Percentiles rank a stretch among this genome's conserved stretches.
Evolutionary conservation across 1,140 invertebrate genomes (phyloP).

Genomic region (Berghia stephanieae): DNA sequence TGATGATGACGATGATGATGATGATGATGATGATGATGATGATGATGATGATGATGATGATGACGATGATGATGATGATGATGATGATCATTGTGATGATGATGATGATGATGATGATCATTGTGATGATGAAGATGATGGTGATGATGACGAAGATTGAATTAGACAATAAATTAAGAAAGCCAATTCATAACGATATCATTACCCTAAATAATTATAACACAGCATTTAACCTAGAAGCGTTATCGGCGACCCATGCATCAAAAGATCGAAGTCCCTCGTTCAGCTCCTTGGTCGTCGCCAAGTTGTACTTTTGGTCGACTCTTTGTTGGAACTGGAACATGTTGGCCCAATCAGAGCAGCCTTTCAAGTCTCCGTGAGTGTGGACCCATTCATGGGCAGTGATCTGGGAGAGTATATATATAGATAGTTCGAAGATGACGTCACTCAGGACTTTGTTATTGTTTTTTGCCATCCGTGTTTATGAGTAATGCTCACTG

Average conservation of each 20-base stretch:
- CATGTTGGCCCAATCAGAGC: conserved; percentile 51
- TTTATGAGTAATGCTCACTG: too few relatives aligned
- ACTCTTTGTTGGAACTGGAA: conserved; percentile 53
- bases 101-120: too few relatives aligned
- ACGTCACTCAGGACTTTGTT: too few relatives aligned
- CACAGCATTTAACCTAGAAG: conserved; percentile 18
- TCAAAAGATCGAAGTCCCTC: conserved; percentile 41
- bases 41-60: conserved; percentile 35
- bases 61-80: conserved; percentile 38
- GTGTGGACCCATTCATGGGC: neutral
- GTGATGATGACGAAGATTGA: conserved; percentile 30
- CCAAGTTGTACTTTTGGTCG: conserved; percentile 50
- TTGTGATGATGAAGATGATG: too few relatives aligned
- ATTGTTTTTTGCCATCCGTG: too few relatives aligned
- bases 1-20: neutral
- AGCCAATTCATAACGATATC: too few relatives aligned
- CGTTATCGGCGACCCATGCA: conserved; percentile 48
- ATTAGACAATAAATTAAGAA: too few relatives aligned
- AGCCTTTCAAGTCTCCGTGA: conserved; percentile 33
- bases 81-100: too few relatives aligned
- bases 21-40: conserved; percentile 35
- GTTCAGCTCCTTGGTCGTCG: conserved; percentile 36
- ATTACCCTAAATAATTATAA: too few relatives aligned
- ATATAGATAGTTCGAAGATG: too few relatives aligned
- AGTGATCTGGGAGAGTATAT: too few relatives aligned